These are phyloP conservation scores for Apostichopus leukothele DNA, from an alignment of 53 echinoderm and acorn worm genomes.

Conservation along the genomic window DNA sequence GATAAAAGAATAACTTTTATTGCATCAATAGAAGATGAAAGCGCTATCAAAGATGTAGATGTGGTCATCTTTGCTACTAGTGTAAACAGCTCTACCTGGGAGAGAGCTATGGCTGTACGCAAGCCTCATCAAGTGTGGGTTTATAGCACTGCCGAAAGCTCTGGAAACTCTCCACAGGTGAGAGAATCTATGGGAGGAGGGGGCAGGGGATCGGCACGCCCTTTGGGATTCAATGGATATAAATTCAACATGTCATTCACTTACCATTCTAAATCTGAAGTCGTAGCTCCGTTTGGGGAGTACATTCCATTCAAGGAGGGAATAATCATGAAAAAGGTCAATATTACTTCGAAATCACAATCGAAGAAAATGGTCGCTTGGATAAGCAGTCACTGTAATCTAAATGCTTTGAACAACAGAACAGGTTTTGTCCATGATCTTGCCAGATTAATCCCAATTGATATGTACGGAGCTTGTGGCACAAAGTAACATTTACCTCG, in stretches of 20 bases:
- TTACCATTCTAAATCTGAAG: constrained; percentile 16
- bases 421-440: constrained; percentile 6
- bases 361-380: constrained; percentile 8
- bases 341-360: not conserved
- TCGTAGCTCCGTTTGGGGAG: constrained; percentile 11
- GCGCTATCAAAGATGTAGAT: no score
- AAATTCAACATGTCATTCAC: constrained; percentile 24
- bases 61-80: no score
- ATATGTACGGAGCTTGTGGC: constrained; percentile 18
- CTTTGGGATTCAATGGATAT: not conserved
- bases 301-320: not conserved
- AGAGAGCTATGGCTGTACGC: no score
- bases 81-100: no score
- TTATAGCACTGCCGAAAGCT: not conserved
- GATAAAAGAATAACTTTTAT: no score
- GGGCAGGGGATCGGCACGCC: not conserved
- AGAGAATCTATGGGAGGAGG: no score
- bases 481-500: not conserved
- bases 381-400: constrained; percentile 23
- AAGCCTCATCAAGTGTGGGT: constrained; percentile 1
- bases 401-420: not conserved
- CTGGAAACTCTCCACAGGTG: not conserved
- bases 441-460: not conserved
- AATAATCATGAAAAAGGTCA: no score
- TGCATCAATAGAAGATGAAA: no score